Base-by-base conservation (phyloP, 2,113 vertebrate genomes). In the Paracanthobrama guichenoti region DNA sequence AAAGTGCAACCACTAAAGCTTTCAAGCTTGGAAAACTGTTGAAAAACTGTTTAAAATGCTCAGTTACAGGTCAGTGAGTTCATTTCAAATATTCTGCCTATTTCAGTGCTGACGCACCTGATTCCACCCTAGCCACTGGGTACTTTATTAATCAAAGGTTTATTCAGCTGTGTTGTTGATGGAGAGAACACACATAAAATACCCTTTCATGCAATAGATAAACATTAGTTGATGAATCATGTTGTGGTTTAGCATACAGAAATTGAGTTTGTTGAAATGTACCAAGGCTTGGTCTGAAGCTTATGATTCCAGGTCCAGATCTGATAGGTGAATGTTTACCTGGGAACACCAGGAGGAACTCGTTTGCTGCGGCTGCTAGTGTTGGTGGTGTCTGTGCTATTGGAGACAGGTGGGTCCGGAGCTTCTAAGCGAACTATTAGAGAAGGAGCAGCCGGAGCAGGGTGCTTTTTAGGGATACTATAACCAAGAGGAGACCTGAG, bases 311-410 rank as follows among this genome's bases (percentile, higher is more conserved):
- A 42, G 35, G 28, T 35, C 18, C 64, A 67, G 16, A 67, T 64
- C 8, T 67, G 6, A 48, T 39, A 0, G 20, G n/a, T 22, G 67
- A 66, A 10, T 88, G 20, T 92, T 95, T 93, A 98, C 97, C 96
- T 97, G 76, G 97, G 97, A 79, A 98, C 92, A 0, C 92, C 93
- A 76, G 95, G 94, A 57, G 94, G 94, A 46, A 94, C 91, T 60
- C 95, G 90, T 3, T 93, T 91, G 0, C 95, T 94, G 73, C 94
- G 92, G 7, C 93, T 93, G 0, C 93, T 86, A 28, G 93, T 89
- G 85, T 95, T 92, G 0, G 93, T 93, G 83, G 91, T 90, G 1
- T 80, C 95, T 92, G 16, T 91, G 28, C 87, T 87, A 39, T 91
- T 92, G 0, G 91, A 62, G 55, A 82, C 91, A 22, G 91, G 89